Evolutionary conservation across 2,797 vertebrate species (phyloP), one percentile per base, ranked within the genome.

Genomic region (Prunella strophiata): DNA sequence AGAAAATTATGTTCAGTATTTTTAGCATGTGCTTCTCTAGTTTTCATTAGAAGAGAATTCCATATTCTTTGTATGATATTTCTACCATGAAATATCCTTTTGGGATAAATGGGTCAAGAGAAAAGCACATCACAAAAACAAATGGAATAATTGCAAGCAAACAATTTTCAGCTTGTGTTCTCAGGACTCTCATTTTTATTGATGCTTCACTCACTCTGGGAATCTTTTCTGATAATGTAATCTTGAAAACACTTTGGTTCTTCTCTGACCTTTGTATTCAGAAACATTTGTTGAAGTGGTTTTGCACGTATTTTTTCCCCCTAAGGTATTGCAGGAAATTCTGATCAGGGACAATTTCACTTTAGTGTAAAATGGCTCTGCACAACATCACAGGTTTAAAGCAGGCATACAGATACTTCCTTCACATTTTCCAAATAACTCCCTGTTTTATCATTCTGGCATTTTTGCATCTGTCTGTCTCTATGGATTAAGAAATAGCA

Each of bases 191-290:
- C 78, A 71, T 89, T 89, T 96, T 92, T 92, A 84, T 68, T 88
- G 88, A 92, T 94, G 63, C 74, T 95, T 95, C 34, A 29, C 16
- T 95, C 79, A 55, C 70, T 85, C 80, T 72, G 57, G 87, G 91
- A 80, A 51, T 92, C 62, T 82, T 86, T 68, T 23, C 63, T 93
- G 80, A 34, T 95, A 89, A 79, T 75, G 54, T 87, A 89, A 92
- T 91, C 75, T 91, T 55, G 23, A 73, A 96, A 93, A 48, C 45
- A 43, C 52, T 81, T 93, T 85, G 72, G 25, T 84, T 95, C 43
- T 95, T 94, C 43, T 89, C 67, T 93, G 90, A 94, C 85, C 87
- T 95, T 94, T 94, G 74, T 52, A 68, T 94, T 95, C 84, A 91
- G 73, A 94, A 96, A 85, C 72, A 87, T 91, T 94, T 89, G 57